phyloP scores from a whole-genome alignment of 2,797 vertebrate species.

The Pseudochaenichthys georgianus region DNA sequence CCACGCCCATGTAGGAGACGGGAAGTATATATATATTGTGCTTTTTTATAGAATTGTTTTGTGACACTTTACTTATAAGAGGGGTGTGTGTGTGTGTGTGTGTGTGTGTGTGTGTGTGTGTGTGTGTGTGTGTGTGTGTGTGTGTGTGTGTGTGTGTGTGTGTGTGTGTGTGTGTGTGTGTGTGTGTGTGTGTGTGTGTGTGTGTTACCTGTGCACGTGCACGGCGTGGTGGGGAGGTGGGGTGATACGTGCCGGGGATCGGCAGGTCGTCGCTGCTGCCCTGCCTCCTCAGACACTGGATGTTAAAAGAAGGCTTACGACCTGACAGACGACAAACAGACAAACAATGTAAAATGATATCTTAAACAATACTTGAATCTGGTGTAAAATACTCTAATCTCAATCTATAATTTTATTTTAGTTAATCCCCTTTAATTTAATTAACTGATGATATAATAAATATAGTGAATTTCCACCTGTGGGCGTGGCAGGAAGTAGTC shows the following conservation, averaged over 20 bases:
- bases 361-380: neutral
- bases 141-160: no score
- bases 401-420: no score
- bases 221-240: slow-evolving; percentile 58
- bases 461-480: slow-evolving; percentile 70
- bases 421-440: no score
- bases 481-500: slow-evolving; percentile 92
- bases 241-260: slow-evolving; percentile 92
- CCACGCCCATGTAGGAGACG: no score
- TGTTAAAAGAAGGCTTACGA: slow-evolving; percentile 90
- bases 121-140: no score
- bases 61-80: no score
- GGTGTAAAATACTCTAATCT: neutral
- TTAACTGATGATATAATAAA: no score
- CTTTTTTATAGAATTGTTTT: no score
- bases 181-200: slow-evolving; percentile 23
- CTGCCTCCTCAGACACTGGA: slow-evolving; percentile 92
- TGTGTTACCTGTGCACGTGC: slow-evolving; percentile 58
- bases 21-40: no score
- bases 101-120: slow-evolving; percentile 16
- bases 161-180: slow-evolving; percentile 1
- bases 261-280: slow-evolving; percentile 91
- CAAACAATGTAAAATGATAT: neutral
- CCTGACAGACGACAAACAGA: slow-evolving; percentile 70
- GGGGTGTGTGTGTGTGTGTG: neutral